phyloP scores from a whole-genome alignment of 2,113 vertebrate species.

The Campylomormyrus numenius region DNA sequence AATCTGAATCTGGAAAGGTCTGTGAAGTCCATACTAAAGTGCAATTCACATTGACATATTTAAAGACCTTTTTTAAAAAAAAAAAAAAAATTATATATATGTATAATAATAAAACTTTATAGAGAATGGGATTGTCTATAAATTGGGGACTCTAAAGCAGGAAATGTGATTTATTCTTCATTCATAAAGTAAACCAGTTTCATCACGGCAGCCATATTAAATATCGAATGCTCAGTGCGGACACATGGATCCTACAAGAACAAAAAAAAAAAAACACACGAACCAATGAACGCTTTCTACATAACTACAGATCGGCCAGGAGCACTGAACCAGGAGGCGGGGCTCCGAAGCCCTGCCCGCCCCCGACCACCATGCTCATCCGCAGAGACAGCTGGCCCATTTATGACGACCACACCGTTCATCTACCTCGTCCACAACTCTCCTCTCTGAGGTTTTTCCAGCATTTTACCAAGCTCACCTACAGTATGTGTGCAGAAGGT shows the following conservation, averaged over 20 bases:
- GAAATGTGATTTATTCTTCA: neutral
- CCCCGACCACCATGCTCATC: neutral
- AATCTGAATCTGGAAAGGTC: neutral
- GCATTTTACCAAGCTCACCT: conserved; percentile 37
- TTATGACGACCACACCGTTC: neutral
- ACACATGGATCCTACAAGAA: neutral
- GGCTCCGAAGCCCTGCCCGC: neutral
- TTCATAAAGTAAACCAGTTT: neutral
- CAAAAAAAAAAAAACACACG: neutral
- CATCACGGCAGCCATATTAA: neutral
- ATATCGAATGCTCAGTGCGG: neutral
- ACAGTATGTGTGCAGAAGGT: conserved; percentile 32
- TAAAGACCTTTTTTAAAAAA: neutral
- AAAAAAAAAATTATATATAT: neutral
- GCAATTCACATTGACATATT: neutral
- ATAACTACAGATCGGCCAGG: neutral
- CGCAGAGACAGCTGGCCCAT: neutral
- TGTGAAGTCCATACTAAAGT: conserved; percentile 16
- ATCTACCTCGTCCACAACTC: neutral
- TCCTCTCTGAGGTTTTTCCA: neutral
- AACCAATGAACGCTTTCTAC: neutral
- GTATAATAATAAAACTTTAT: neutral
- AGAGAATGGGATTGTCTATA: neutral
- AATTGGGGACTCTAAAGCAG: neutral
- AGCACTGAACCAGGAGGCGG: neutral